These are phyloP conservation scores for Metallyticus violacea DNA, from an alignment of 2,888 invertebrate genomes.

Conservation along the genomic window DNA sequence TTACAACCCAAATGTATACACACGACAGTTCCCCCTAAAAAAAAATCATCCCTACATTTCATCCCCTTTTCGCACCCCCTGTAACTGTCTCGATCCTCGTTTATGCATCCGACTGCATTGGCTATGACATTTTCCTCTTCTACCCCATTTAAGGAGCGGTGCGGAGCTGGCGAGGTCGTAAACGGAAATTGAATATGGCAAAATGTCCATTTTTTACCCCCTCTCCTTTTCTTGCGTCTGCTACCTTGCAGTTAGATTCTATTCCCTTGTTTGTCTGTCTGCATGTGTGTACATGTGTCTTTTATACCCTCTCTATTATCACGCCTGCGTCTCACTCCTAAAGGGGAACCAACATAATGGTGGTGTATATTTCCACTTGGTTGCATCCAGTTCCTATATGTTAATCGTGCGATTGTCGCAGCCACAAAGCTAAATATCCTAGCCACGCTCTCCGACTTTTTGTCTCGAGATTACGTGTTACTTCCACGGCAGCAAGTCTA, in stretches of 20 bases:
- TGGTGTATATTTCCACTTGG: background rate
- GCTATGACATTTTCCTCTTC: slow-evolving; percentile 18
- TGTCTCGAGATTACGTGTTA: background rate
- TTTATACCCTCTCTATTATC: slow-evolving; percentile 3
- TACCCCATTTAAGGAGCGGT: slow-evolving; percentile 23
- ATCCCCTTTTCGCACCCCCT: background rate
- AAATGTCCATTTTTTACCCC: slow-evolving; percentile 14
- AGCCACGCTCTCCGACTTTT: background rate
- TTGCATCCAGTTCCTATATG: background rate
- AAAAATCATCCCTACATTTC: too few species aligned
- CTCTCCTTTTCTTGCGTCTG: background rate
- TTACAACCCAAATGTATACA: slow-evolving; percentile 9
- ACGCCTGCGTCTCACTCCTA: background rate
- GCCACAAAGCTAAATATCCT: background rate
- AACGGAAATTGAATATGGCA: slow-evolving; percentile 27
- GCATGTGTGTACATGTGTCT: background rate
- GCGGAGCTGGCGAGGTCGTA: slow-evolving; percentile 15
- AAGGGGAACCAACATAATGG: background rate
- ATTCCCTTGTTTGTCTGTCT: background rate
- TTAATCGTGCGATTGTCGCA: background rate
- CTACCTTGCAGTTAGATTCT: too few species aligned
- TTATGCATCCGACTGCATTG: slow-evolving; percentile 6
- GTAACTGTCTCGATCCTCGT: background rate
- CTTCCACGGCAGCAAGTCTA: too few species aligned
- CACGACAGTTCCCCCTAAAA: background rate